Evolutionary conservation across 2,797 vertebrate genomes (phyloP), one percentile per base, ranked within the genome.

Genomic region (Muscicapa comitata): DNA sequence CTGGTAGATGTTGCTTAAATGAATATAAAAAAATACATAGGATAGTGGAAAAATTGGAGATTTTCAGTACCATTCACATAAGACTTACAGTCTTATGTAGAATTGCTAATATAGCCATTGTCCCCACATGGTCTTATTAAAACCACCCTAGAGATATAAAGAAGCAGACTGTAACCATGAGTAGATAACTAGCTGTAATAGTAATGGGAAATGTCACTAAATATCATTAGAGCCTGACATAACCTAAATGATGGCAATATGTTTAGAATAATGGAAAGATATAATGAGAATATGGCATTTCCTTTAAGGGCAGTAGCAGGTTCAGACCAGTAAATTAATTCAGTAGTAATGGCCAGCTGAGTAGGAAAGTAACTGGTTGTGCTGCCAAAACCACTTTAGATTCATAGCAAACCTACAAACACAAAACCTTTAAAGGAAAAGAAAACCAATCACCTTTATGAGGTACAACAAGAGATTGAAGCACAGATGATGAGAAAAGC

Each of bases 181-280:
- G 89, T 47, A 74, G 68, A 89, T 94, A 94, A 87, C 77, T 76
- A 89, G 55, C 78, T 50, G 11, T 92, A 87, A 94, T 16, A 71
- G 50, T 74, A 91, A 77, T 0, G 0, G 85, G 89, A 95, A 96
- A 95, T 95, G 93, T 93, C 96, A 96, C 72, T 80, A 96, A 95
- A 96, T 89, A 85, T 88, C 89, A 84, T 94, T 94, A 96, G 86
- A 94, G 84, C 53, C 81, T 94, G 94, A 86, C 50, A 95, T 75
- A 83, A 75, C 68, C 72, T 86, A 93, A 93, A 88, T 80, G 72
- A 94, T 90, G 54, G 70, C 62, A 68, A 16, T 75, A 66, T 75
- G 62, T 80, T 91, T 89, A 80, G 40, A 81, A n/a, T 65, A 93
- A 93, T 78, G 65, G 77, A 88, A 88, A 33, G 28, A 48, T 91